Evolutionary conservation across 2,797 vertebrate genomes (phyloP).

Genomic region (Micrastur ruficollis): DNA sequence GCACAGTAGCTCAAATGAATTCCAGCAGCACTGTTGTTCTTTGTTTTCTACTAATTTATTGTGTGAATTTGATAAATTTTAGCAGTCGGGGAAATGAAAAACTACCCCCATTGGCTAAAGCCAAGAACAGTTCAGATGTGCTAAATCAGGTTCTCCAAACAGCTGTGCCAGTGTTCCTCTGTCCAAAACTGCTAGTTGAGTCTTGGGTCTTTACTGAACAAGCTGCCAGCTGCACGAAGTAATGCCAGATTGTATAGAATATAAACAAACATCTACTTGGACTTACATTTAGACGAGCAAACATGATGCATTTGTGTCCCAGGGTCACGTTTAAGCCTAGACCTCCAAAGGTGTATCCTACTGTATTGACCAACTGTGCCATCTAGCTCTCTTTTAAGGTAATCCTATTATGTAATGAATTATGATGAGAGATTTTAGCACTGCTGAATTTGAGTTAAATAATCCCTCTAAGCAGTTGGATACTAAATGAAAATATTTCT

Average conservation of each 20-base stretch:
- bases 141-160: slow-evolving; percentile 52
- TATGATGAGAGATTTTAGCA: slow-evolving; percentile 12
- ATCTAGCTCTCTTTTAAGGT: slow-evolving; percentile 26
- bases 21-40: background rate
- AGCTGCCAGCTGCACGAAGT: slow-evolving; percentile 9
- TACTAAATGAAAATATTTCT: slow-evolving; percentile 24
- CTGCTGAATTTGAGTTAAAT: slow-evolving; percentile 1
- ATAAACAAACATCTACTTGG: slow-evolving; percentile 39
- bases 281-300: slow-evolving; percentile 19
- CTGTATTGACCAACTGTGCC: slow-evolving; percentile 7
- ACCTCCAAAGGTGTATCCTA: background rate
- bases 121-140: slow-evolving; percentile 36
- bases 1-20: background rate
- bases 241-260: slow-evolving; percentile 19
- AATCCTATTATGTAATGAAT: slow-evolving; percentile 49
- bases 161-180: slow-evolving; percentile 59
- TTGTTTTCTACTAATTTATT: slow-evolving; percentile 19
- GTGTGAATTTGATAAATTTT: slow-evolving; percentile 40
- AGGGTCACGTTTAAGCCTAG: slow-evolving; percentile 23
- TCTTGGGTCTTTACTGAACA: slow-evolving; percentile 29
- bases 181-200: slow-evolving; percentile 51
- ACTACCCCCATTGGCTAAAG: background rate
- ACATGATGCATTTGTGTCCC: background rate
- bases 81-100: slow-evolving; percentile 29
- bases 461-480: slow-evolving; percentile 12